phyloP scores from a whole-genome alignment of 37 sponge, comb jelly and placozoan genomes.

The Geodia barretti region DNA sequence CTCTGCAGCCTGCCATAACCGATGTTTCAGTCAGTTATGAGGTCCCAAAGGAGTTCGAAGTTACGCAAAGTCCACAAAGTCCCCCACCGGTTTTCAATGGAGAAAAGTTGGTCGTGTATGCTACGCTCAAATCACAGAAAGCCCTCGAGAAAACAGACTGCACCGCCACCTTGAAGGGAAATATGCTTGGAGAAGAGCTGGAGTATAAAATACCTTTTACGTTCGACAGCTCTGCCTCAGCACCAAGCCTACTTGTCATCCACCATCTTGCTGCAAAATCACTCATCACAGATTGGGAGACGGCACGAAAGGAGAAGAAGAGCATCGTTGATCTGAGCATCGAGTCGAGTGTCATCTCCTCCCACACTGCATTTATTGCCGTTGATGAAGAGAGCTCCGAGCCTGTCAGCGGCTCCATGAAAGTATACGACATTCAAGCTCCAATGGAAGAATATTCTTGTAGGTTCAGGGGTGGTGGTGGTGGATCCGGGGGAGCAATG shows the following conservation, averaged over 20 bases:
- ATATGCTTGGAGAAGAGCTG: neutral
- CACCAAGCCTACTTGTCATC: slow-evolving; percentile 10
- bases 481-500: too few species aligned
- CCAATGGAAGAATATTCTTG: neutral
- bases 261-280: slow-evolving; percentile 69
- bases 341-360: slow-evolving; percentile 53
- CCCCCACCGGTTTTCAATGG: slow-evolving; percentile 52
- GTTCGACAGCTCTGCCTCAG: neutral
- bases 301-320: slow-evolving; percentile 11
- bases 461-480: too few species aligned
- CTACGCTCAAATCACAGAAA: slow-evolving; percentile 20
- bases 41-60: slow-evolving; percentile 3
- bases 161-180: slow-evolving; percentile 14
- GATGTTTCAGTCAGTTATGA: slow-evolving; percentile 10
- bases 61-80: slow-evolving; percentile 21
- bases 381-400: slow-evolving; percentile 41
- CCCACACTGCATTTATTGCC: slow-evolving; percentile 65
- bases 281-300: slow-evolving; percentile 42
- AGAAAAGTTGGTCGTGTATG: slow-evolving; percentile 59
- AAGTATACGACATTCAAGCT: neutral
- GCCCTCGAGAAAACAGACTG: neutral
- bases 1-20: slow-evolving; percentile 48
- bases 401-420: slow-evolving; percentile 24
- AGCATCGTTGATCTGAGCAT: slow-evolving; percentile 65
- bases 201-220: neutral